Conservation (phyloP, 2,888 invertebrate species). For the Oscheius sp. region DNA sequence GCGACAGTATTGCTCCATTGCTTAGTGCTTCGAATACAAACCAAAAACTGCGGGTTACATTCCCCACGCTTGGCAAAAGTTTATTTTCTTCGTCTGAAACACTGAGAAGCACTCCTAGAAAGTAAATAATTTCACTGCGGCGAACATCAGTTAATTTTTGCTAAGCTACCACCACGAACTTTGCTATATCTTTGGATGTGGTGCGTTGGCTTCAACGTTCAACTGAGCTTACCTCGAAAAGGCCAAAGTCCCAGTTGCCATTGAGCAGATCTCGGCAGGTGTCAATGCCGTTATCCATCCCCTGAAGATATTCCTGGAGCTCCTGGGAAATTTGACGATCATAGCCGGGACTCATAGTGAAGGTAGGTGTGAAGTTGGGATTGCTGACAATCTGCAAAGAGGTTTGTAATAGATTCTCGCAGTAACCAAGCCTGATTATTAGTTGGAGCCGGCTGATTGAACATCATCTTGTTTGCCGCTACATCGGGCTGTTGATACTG, state of each 20-base stretch:
- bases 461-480: not conserved
- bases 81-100: no score
- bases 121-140: no score
- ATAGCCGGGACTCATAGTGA: constrained; percentile 49
- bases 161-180: no score
- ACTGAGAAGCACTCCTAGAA: no score
- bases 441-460: not conserved
- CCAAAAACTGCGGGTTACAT: no score
- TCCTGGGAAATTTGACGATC: constrained; percentile 55
- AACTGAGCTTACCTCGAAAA: constrained; percentile 27
- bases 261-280: constrained; percentile 53
- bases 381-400: constrained; percentile 6
- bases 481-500: not conserved
- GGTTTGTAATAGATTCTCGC: not conserved
- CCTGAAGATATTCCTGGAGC: constrained; percentile 61
- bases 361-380: constrained; percentile 39
- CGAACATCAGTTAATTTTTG: no score
- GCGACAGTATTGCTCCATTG: no score
- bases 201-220: no score
- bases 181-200: not conserved
- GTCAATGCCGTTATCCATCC: constrained; percentile 59
- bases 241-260: constrained; percentile 54
- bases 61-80: no score
- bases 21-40: no score
- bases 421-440: not conserved